These are phyloP conservation scores for Rhizomys pruinosus DNA, from an alignment of 2,113 vertebrate genomes.

Conservation along the genomic window DNA sequence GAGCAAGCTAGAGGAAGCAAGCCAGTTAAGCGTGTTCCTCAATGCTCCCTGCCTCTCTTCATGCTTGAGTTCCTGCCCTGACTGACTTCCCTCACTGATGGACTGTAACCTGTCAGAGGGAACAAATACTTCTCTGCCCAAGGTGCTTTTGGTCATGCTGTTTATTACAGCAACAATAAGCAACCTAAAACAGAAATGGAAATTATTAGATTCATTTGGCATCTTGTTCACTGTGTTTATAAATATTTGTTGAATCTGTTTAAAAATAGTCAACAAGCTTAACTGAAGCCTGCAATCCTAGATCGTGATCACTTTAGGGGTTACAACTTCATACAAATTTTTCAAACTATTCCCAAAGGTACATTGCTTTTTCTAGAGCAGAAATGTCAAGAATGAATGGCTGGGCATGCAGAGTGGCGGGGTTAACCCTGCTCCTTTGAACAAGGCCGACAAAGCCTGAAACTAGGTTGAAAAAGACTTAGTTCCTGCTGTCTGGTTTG, in stretches of 20 bases:
- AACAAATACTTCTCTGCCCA: too few relatives aligned
- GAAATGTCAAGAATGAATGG: background rate
- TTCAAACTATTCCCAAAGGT: conserved; percentile 20
- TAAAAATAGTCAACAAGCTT: conserved; percentile 23
- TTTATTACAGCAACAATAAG: background rate
- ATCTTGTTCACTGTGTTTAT: background rate
- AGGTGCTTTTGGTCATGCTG: too few relatives aligned
- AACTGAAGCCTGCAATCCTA: background rate
- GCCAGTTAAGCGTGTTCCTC: too few relatives aligned
- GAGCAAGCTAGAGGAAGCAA: too few relatives aligned
- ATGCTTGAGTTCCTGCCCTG: too few relatives aligned
- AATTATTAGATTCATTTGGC: background rate
- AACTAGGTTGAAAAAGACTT: background rate
- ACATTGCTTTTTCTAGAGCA: conserved; percentile 20
- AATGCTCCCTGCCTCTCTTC: too few relatives aligned
- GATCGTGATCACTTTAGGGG: background rate
- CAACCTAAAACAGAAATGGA: too few relatives aligned
- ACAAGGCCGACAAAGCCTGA: background rate
- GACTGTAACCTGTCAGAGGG: too few relatives aligned
- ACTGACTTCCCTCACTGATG: too few relatives aligned
- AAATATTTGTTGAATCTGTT: conserved; percentile 33
- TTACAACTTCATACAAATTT: conserved; percentile 24
- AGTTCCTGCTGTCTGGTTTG: conserved; percentile 7
- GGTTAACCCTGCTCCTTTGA: background rate
- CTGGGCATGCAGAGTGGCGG: background rate